These are phyloP conservation scores for Trichonephila clavipes DNA, from an alignment of 1,140 invertebrate genomes.

Conservation along the genomic window DNA sequence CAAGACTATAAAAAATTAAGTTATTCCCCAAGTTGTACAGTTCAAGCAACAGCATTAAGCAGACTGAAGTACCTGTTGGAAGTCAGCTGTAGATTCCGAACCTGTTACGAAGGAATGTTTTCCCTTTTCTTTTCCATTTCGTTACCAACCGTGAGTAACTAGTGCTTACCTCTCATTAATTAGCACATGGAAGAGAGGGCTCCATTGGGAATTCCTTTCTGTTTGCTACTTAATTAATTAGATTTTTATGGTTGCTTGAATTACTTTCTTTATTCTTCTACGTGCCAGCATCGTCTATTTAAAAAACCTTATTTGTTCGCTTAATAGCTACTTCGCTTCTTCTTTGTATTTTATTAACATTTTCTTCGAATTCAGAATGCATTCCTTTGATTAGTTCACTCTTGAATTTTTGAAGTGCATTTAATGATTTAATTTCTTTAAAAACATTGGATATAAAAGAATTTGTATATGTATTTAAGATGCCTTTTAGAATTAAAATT, in stretches of 20 bases:
- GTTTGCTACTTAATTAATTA: slow-evolving; percentile 26
- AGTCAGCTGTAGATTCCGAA: neutral
- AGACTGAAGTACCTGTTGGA: neutral
- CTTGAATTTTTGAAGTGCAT: too few relatives aligned
- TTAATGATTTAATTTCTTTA: too few relatives aligned
- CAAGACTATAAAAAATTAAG: neutral
- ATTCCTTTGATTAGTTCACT: neutral
- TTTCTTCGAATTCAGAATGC: neutral
- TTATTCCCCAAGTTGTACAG: neutral
- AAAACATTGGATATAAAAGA: too few relatives aligned
- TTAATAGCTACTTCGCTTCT: neutral
- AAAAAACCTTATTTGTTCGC: neutral
- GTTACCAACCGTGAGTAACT: neutral
- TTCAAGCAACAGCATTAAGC: neutral
- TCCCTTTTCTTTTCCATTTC: neutral
- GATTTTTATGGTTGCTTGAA: slow-evolving; percentile 9
- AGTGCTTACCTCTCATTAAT: slow-evolving; percentile 11
- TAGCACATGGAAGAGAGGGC: neutral
- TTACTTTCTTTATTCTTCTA: neutral
- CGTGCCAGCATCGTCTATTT: neutral
- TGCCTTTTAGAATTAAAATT: too few relatives aligned
- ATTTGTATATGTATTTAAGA: too few relatives aligned
- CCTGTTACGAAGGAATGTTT: neutral
- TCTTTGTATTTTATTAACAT: neutral
- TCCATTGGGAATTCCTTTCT: slow-evolving; percentile 14